These are phyloP conservation scores for Danio albolineatus DNA, from an alignment of 2,797 vertebrate genomes.

Conservation along the genomic window DNA sequence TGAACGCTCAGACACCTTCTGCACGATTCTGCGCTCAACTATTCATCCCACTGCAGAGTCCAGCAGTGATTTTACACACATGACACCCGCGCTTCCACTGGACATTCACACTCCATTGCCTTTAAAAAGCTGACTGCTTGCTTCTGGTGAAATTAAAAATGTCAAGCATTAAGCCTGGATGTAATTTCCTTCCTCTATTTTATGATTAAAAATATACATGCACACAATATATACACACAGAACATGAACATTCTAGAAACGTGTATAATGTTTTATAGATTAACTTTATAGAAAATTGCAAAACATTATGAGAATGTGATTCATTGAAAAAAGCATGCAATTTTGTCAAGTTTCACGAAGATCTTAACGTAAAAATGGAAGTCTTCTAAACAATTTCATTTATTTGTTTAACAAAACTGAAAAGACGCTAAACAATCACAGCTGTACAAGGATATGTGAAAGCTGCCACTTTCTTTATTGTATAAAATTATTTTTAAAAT, in stretches of 20 bases:
- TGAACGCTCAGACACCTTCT: constrained; percentile 41
- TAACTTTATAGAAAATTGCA: too few species aligned
- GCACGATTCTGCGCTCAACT: constrained; percentile 34
- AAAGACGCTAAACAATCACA: constrained; percentile 21
- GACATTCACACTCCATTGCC: constrained; percentile 38
- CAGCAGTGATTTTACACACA: constrained; percentile 43
- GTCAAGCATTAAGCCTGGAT: constrained; percentile 16
- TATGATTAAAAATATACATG: constrained; percentile 6
- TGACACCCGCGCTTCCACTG: constrained; percentile 40
- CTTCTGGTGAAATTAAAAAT: constrained; percentile 42
- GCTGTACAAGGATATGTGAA: constrained; percentile 1
- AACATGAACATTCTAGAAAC: neutral
- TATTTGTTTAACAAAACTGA: constrained; percentile 18
- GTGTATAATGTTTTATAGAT: neutral
- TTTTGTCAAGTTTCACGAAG: neutral
- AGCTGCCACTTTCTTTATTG: neutral
- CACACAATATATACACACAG: too few species aligned
- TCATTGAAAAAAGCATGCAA: constrained; percentile 3
- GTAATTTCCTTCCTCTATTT: neutral
- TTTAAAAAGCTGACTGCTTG: constrained; percentile 37
- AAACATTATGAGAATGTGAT: neutral
- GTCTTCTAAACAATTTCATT: neutral
- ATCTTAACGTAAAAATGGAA: neutral
- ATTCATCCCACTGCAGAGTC: constrained; percentile 47
- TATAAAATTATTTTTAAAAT: neutral